Percentiles rank a stretch among this genome's conserved stretches.
Evolutionary conservation across 2,113 vertebrate genomes (phyloP).

Genomic region (Corapipo altera): DNA sequence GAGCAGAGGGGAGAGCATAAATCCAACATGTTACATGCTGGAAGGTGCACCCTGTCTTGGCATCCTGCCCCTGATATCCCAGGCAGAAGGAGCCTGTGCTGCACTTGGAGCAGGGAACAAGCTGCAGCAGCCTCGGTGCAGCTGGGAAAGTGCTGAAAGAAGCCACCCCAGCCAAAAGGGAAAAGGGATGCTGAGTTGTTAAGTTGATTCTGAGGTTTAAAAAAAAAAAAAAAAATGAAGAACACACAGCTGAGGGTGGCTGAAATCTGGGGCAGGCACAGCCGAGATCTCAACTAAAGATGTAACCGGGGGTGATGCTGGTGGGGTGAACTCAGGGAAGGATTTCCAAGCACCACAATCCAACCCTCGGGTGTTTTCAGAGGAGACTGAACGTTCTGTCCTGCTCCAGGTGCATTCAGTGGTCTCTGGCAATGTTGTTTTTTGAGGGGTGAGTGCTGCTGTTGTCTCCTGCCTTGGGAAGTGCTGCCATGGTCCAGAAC

Average conservation of each 20-base stretch:
- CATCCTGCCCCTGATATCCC: neutral
- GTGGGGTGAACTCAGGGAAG: neutral
- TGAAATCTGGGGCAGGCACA: neutral
- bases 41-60: neutral
- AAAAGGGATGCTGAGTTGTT: neutral
- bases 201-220: neutral
- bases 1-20: neutral
- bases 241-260: neutral
- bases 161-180: neutral
- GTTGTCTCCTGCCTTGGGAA: neutral
- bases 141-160: neutral
- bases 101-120: neutral
- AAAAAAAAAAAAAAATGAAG: no score
- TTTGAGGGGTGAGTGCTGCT: neutral
- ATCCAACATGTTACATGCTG: neutral
- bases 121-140: neutral
- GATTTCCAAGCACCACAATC: neutral
- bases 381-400: neutral
- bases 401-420: fast-evolving
- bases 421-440: neutral
- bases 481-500: conserved; percentile 65
- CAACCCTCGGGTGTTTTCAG: neutral
- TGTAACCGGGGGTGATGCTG: neutral
- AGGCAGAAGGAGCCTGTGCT: neutral
- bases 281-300: neutral